These are phyloP conservation scores for Drosophila aldrichi DNA, from an alignment of 2,888 invertebrate genomes.

Conservation along the genomic window DNA sequence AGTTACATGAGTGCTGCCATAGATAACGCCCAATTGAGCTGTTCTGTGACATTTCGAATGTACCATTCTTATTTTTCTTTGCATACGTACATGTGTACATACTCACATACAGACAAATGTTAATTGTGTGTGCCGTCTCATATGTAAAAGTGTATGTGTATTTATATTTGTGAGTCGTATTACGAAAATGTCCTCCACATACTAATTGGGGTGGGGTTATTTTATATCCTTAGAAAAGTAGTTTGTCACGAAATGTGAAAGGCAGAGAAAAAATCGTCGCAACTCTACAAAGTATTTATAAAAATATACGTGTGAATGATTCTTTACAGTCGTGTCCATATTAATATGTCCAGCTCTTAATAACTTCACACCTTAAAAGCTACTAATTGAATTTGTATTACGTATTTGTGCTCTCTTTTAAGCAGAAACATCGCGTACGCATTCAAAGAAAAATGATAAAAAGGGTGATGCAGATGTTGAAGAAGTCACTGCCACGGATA, in stretches of 20 bases:
- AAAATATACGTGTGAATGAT: background rate
- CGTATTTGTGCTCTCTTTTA: slow-evolving; percentile 14
- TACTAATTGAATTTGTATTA: background rate
- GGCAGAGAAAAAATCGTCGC: background rate
- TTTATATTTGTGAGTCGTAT: background rate
- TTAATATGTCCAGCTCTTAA: background rate
- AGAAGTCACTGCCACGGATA: slow-evolving; percentile 68
- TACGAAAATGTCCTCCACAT: background rate
- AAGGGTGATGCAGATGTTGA: slow-evolving; percentile 74
- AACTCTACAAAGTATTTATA: background rate
- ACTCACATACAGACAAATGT: background rate
- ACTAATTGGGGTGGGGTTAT: background rate
- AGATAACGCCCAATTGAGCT: slow-evolving; percentile 15
- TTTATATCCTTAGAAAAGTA: background rate
- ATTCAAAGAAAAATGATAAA: slow-evolving; percentile 77
- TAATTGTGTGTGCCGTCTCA: background rate
- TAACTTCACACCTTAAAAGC: background rate
- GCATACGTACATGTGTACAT: background rate
- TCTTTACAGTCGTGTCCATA: slow-evolving; percentile 6
- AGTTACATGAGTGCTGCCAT: background rate
- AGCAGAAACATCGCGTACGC: slow-evolving; percentile 66
- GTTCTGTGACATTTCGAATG: background rate
- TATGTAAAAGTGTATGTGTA: background rate
- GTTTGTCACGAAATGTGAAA: slow-evolving; percentile 1
- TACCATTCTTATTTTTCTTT: slow-evolving; percentile 1